A percentile compares a stretch with the other conserved stretches of the same genome.
Evolutionary conservation across 2,113 vertebrate species (phyloP).

Genomic region (Stictonetta naevosa): DNA sequence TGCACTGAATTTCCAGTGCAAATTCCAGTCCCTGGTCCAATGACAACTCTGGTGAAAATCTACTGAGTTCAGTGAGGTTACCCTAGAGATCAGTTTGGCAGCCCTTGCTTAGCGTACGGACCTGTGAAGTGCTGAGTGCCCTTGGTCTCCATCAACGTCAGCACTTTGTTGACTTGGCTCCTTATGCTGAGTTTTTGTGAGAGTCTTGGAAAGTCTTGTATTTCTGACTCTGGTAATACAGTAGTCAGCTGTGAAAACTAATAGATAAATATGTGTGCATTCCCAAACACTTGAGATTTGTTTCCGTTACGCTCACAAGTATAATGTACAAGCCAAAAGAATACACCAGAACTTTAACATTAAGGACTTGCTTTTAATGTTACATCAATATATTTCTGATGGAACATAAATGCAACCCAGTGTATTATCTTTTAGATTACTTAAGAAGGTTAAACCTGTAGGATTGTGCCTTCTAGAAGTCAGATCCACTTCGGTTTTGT

Average conservation of each 20-base stretch:
- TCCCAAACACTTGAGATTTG: conserved; percentile 1
- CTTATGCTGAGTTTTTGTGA: not conserved
- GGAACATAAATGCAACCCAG: not conserved
- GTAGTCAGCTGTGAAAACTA: conserved; percentile 11
- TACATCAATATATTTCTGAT: not conserved
- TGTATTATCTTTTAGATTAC: not conserved
- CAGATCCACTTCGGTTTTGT: not conserved
- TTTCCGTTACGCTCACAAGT: conserved; percentile 10
- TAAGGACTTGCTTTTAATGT: not conserved
- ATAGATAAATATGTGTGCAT: conserved; percentile 15
- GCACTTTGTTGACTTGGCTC: not conserved
- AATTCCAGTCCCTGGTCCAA: not conserved
- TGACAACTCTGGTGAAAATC: not conserved
- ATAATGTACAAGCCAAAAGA: not conserved
- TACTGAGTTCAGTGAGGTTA: not conserved
- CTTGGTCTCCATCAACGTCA: not conserved
- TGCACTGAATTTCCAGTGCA: not conserved
- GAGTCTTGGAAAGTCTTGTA: not conserved
- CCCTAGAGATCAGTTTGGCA: not conserved
- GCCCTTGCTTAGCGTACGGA: not conserved
- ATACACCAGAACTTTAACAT: not conserved
- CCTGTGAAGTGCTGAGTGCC: not conserved
- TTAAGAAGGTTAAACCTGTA: not conserved
- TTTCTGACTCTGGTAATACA: not conserved
- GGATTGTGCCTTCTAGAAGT: not conserved